A percentile compares a stretch with the other conserved stretches of the same genome.
Conservation (phyloP, 35 echinoderm and acorn worm genomes). For the Diadema setosum region DNA sequence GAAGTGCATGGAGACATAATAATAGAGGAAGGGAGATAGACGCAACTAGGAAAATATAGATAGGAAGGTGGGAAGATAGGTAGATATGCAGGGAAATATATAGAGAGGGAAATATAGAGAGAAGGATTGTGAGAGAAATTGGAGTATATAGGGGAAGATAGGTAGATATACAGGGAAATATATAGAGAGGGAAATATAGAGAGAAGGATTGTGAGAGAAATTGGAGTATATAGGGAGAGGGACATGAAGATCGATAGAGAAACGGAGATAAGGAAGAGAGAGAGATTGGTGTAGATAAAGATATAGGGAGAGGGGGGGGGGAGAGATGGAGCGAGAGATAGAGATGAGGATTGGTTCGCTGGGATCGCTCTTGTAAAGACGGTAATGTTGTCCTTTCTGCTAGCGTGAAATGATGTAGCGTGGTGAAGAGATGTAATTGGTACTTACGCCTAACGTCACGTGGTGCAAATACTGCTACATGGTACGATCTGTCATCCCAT, state of each 20-base stretch:
- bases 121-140: not conserved
- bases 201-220: not conserved
- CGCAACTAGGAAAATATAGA: not conserved
- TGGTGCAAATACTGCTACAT: too few relatives aligned
- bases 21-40: not conserved
- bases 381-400: too few relatives aligned
- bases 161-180: not conserved
- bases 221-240: not conserved
- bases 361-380: too few relatives aligned
- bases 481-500: too few relatives aligned
- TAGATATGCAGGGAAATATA: not conserved
- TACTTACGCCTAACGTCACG: too few relatives aligned
- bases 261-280: not conserved
- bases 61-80: not conserved
- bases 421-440: too few relatives aligned
- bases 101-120: not conserved
- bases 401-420: too few relatives aligned
- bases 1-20: too few relatives aligned
- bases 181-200: not conserved
- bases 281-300: not conserved
- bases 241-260: not conserved
- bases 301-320: not conserved
- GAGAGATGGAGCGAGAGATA: not conserved
- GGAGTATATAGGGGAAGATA: not conserved
- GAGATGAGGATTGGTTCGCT: too few relatives aligned